Evolutionary conservation across 37 sponge, comb jelly and placozoan genomes (phyloP), one percentile per base, ranked within the genome.

Genomic region (Axinella damicornis): DNA sequence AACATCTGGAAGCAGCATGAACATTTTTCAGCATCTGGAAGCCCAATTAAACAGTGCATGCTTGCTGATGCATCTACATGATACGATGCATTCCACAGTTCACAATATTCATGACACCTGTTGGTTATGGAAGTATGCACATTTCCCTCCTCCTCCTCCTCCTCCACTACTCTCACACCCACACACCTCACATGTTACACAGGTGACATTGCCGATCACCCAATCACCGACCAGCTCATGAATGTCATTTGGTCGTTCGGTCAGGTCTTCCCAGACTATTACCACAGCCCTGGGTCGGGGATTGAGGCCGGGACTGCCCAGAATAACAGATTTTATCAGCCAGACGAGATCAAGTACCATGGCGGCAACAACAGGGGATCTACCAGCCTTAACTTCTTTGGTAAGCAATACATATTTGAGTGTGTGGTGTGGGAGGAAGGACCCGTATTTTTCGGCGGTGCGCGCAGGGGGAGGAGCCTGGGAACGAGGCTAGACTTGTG

Each of bases 331-430:
- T 93, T 85, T 61, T 93, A 93, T 76, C 69, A 88, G 38, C 77
- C 65, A 32, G 86, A 85, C 21, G 93, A 93, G 69, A 72, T 93
- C 68, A 93, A 93, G 69, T 93, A 93, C 59, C 93, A 93, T 57
- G 93, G 93, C 35, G n/a, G 65, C 2, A 24, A 72, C 2, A 84
- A 84, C 38, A 54, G 93, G 19, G 90, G 90, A 76, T 33, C 34
- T 12, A 78, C 81, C 21, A 58, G 36, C 25, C 71, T 88, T 63
- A 91, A 91, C 73, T 91, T 91, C 79, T 91, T 85, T 65, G 76
- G 89, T 89, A 39, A 76, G 82, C 54, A 14, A 21, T 52, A 65
- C 54, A 32, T 27, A 34, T 67, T 39, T 66, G 32, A 35, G 30
- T 66, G 81, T 67, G 55, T 67, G 70, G 5, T 27, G 25, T 14